Evolutionary conservation across 2,888 invertebrate species (phyloP), one percentile per base, ranked within the genome.

Genomic region (Anthrax anthrax): DNA sequence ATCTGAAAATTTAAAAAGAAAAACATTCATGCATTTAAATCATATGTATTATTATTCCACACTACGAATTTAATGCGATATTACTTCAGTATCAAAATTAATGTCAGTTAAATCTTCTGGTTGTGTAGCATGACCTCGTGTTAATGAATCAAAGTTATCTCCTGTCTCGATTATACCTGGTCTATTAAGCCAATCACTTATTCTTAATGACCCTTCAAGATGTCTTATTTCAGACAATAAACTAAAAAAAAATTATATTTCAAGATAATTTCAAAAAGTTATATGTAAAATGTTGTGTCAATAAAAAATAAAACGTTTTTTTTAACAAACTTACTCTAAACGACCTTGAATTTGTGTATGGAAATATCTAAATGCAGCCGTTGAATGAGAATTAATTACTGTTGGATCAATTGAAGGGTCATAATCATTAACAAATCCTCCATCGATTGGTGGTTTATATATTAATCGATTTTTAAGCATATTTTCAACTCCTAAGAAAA

Each of bases 71-170:
- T 23, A 23, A 23, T 6, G 8, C 4, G 8, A 23, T 10, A 10
- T 32, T 12, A 63, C 66, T 58, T 68, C 67, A 51, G 57, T 53
- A 55, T 84, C 82, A 67, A 84, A 83, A 65, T 73, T 85, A 52
- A 78, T 80, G 64, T 91, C 90, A 50, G 83, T 79, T 54, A 75
- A 75, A 58, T 82, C 78, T 64, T 85, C 78, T 1, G 81, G 80
- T 60, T 91, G 89, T 14, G 79, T 79, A 4, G 81, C 72, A 58
- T 90, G 71, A 9, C 88, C 87, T 66, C 88, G 71, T 1, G 80
- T 73, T 46, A 89, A 71, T 50, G 80, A 78, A 61, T 85, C 84
- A 57, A 85, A 81, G 56, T 73, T 73, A 48, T 71, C 68, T 27
- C 65, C 69, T 23, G 65, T 62, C 56, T 75, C 75, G 47, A 76